Base-by-base conservation (phyloP, 2,797 vertebrate genomes). In the Pelobates cultripes region DNA sequence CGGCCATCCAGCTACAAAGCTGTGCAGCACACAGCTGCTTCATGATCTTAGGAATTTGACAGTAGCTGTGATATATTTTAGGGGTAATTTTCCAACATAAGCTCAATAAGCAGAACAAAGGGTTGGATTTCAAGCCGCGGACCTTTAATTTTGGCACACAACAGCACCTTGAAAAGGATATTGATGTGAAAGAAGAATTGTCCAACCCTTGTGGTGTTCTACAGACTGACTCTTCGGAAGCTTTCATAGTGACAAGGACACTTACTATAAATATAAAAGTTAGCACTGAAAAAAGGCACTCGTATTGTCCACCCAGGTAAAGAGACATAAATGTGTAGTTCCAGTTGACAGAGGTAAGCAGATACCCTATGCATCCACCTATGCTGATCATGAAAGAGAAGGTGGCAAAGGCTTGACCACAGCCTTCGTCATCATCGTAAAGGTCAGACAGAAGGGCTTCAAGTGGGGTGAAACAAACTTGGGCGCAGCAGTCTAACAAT, bases 1-100 rank as follows among this genome's bases (percentile, higher is more conserved):
- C 90, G 0, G 94, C 94, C 95, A 95, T 97, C 96, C 96, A 97
- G 89, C 94, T 96, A 88, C 91, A 97, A 43, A 96, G 88, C 87
- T 97, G 94, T 0, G 95, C 95, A 84, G 96, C 85, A 0, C 95
- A 96, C 43, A 96, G 93, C n/a, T 90, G 91, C 2, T 91, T 89
- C 71, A 96, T 90, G 78, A 94, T 90, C 0, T 82, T 81, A 12
- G 96, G 95, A 85, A 95, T 86, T 40, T 89, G 92, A 84, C 88
- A 96, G 74, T 94, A 88, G 80, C 88, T 84, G 55, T 91, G 89
- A 44, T 95, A 88, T 88, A 95, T 92, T 53, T 91, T 88, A 41
- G 86, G 87, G 0, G 94, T 93, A 79, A 92, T 53, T 60, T 93
- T 84, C 7, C 89, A 5, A 0, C 91, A 88, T 78, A 92, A 89